Conservation (phyloP, 2,113 vertebrate genomes). For the Athene noctua region DNA sequence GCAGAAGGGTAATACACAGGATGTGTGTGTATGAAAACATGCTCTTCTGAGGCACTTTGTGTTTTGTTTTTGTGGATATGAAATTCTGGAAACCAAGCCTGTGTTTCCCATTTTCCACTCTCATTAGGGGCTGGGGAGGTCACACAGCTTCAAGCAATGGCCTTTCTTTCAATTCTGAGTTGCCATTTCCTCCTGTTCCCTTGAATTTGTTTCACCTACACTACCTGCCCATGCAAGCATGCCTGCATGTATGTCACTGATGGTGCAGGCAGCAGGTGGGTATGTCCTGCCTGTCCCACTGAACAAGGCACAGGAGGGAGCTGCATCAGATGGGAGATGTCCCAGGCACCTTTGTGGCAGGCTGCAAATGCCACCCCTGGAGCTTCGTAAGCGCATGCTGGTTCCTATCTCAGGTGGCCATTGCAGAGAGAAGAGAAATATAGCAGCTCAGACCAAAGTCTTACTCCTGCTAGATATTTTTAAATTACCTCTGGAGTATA, state of each 20-base stretch:
- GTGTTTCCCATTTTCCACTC: neutral
- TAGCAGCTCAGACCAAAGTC: neutral
- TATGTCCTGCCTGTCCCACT: neutral
- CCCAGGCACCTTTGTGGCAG: neutral
- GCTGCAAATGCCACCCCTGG: neutral
- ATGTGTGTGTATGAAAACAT: neutral
- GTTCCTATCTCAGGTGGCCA: neutral
- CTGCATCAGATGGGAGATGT: neutral
- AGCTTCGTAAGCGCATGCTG: neutral
- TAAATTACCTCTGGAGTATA: neutral
- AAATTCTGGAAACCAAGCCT: neutral
- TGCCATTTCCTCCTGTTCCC: neutral
- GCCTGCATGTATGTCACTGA: neutral
- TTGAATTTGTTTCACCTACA: neutral
- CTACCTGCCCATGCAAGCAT: neutral
- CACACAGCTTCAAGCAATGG: neutral
- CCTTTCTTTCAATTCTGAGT: neutral
- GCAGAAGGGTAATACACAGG: neutral
- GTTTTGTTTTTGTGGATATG: neutral
- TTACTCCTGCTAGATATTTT: neutral
- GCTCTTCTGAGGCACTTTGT: conserved; percentile 2
- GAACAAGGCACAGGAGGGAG: neutral
- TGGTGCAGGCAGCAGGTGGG: neutral
- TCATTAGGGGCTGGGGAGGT: neutral
- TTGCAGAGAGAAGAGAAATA: neutral